phyloP scores from a whole-genome alignment of 2,797 vertebrate species.

The Furcifer pardalis region DNA sequence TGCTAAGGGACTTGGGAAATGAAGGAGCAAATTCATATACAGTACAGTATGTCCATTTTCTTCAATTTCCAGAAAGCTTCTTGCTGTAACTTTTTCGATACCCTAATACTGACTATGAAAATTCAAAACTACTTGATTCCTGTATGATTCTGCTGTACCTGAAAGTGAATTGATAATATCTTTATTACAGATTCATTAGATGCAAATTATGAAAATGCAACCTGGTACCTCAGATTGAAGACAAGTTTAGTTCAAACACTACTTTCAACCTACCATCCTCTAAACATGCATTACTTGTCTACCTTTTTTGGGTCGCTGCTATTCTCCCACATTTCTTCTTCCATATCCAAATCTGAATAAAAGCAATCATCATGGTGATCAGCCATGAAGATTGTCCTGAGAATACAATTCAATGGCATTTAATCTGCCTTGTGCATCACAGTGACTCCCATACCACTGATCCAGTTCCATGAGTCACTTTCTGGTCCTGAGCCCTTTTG shows the following conservation, averaged over 20 bases:
- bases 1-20: not conserved
- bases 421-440: no score
- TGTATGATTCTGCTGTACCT: conserved; percentile 2
- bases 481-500: no score
- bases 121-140: conserved; percentile 19
- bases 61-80: rapidly evolving
- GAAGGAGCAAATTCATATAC: not conserved
- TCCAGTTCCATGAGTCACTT: no score
- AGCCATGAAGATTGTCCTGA: no score
- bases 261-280: not conserved
- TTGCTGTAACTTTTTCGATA: not conserved
- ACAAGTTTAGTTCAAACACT: not conserved
- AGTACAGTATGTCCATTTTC: not conserved
- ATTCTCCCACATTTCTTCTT: not conserved
- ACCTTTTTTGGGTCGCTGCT: not conserved
- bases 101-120: not conserved
- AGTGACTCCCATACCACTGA: no score
- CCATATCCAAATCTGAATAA: no score
- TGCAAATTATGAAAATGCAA: not conserved
- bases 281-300: not conserved
- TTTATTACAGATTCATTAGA: not conserved
- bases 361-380: no score
- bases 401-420: no score
- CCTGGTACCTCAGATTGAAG: not conserved
- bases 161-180: not conserved